phyloP scores from a whole-genome alignment of 2,888 invertebrate genomes.

The Monoplex corrugatus region DNA sequence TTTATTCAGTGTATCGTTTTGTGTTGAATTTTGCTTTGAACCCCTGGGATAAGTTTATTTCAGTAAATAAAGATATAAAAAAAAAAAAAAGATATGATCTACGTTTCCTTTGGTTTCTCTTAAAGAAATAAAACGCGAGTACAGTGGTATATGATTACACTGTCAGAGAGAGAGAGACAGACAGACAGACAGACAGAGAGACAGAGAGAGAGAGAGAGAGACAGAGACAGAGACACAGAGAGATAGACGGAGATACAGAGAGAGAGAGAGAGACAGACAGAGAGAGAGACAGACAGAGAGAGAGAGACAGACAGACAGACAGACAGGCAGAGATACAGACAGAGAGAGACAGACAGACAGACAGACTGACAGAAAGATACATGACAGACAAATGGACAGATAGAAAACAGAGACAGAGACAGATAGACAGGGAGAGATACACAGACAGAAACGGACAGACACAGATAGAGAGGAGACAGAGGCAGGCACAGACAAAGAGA shows the following conservation, averaged over 20 bases:
- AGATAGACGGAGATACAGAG: not conserved
- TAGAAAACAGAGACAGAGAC: not conserved
- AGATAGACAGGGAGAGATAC: not conserved
- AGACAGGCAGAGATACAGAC: not conserved
- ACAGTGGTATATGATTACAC: not conserved
- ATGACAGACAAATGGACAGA: not conserved
- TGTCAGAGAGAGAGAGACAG: not conserved
- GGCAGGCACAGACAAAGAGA: not conserved
- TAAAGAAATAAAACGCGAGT: not conserved
- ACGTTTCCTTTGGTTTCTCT: too few species aligned
- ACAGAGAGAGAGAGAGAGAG: not conserved
- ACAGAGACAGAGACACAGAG: not conserved
- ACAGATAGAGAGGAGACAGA: not conserved
- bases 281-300: not conserved
- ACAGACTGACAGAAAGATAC: not conserved
- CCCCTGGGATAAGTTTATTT: too few species aligned
- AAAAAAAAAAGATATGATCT: too few species aligned
- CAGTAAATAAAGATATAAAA: too few species aligned
- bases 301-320: not conserved
- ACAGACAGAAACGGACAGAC: not conserved
- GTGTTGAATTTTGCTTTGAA: too few species aligned
- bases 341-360: not conserved
- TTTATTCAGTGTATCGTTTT: too few species aligned
- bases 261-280: not conserved
- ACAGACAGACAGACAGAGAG: not conserved